Conservation (phyloP, 92 coral and sea anemone species). For the Palythoa heliodiscus region DNA sequence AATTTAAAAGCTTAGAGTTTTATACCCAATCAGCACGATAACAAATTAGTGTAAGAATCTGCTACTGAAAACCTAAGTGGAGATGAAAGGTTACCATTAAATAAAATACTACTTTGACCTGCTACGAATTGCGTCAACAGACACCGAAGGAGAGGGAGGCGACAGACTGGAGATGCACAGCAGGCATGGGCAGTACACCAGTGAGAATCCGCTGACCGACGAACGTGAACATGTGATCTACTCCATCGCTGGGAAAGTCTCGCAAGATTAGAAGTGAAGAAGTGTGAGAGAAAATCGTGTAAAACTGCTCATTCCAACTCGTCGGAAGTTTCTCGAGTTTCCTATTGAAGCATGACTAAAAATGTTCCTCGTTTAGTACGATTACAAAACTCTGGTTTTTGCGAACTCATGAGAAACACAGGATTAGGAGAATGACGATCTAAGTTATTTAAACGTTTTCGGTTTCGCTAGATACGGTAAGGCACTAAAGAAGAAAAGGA, state of each 20-base stretch:
- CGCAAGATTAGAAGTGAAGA: slow-evolving; percentile 52
- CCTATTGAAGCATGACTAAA: not conserved
- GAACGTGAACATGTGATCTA: slow-evolving; percentile 72
- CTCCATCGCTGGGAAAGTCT: slow-evolving; percentile 76
- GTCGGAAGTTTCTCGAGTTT: not conserved
- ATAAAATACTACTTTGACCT: not conserved
- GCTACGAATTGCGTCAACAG: not conserved
- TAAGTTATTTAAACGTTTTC: not conserved
- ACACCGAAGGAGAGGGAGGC: slow-evolving; percentile 40
- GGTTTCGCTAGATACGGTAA: not conserved
- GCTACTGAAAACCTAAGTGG: too few relatives aligned
- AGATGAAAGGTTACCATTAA: too few relatives aligned
- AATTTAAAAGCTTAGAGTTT: too few relatives aligned
- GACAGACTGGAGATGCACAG: slow-evolving; percentile 57
- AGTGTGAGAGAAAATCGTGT: not conserved
- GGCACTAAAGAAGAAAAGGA: not conserved
- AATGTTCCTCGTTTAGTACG: not conserved
- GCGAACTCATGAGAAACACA: not conserved
- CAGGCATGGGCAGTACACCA: slow-evolving; percentile 41
- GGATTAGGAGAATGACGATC: not conserved
- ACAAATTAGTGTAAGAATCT: too few relatives aligned
- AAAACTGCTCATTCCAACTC: not conserved
- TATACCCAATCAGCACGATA: too few relatives aligned
- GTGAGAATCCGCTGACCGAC: slow-evolving; percentile 47
- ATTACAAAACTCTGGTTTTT: not conserved